Conservation (phyloP, 2,113 vertebrate species). For the Solea senegalensis region DNA sequence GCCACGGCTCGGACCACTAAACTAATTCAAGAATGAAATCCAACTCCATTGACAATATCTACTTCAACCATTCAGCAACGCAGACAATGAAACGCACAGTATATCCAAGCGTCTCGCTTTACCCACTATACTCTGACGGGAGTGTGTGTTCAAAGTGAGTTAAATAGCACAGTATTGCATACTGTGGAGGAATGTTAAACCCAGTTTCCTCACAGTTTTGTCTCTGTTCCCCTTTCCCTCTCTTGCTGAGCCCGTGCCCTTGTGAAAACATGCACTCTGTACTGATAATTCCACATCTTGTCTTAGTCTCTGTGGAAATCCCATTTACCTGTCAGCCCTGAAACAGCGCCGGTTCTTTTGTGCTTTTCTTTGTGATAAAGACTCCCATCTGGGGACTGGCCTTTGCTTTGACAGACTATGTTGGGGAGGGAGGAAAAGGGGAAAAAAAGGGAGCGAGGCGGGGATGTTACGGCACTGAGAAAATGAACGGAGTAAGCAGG, state of each 20-base stretch:
- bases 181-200: conserved; percentile 12
- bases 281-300: conserved; percentile 49
- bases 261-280: conserved; percentile 16
- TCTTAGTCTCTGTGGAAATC: conserved; percentile 52
- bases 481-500: conserved; percentile 67
- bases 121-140: neutral
- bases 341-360: conserved; percentile 47
- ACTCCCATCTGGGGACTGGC: conserved; percentile 59
- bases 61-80: conserved; percentile 10
- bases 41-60: conserved; percentile 5
- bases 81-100: neutral
- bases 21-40: conserved; percentile 22
- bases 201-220: conserved; percentile 16
- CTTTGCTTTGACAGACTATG: conserved; percentile 57
- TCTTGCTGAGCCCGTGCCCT: conserved; percentile 28
- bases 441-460: no score
- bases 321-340: conserved; percentile 64
- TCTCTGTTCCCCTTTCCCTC: conserved; percentile 13
- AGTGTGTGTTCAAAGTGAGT: neutral
- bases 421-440: neutral
- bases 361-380: conserved; percentile 66
- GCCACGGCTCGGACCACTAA: conserved; percentile 4
- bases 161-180: conserved; percentile 18
- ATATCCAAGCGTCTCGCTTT: conserved; percentile 23
- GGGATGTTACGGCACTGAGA: conserved; percentile 6